Conservation (phyloP, 1,140 invertebrate genomes). For the Diorhabda elongata region DNA sequence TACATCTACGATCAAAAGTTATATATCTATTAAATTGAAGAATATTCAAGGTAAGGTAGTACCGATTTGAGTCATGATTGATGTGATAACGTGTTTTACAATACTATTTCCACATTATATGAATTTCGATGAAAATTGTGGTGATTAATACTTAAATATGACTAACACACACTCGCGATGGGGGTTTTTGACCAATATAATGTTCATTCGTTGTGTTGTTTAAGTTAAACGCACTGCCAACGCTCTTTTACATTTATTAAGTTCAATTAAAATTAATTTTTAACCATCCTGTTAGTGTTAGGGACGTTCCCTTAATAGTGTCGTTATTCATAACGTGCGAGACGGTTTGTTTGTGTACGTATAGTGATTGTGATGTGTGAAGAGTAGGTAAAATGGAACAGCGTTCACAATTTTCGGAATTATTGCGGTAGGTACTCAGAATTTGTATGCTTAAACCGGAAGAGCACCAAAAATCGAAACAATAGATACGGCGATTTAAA, state of each 20-base stretch:
- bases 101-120: constrained; percentile 16
- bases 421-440: constrained; percentile 32
- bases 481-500: too few species aligned
- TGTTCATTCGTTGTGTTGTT: constrained; percentile 24
- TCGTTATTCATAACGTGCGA: constrained; percentile 14
- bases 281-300: constrained; percentile 39
- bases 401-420: constrained; percentile 35
- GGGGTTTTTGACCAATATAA: constrained; percentile 18
- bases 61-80: constrained; percentile 3
- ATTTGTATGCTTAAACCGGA: too few species aligned
- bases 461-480: too few species aligned
- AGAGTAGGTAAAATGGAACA: constrained; percentile 25
- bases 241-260: constrained; percentile 28
- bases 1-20: too few species aligned
- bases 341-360: constrained; percentile 8
- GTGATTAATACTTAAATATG: constrained; percentile 26
- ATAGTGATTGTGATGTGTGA: constrained; percentile 1
- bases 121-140: constrained; percentile 16
- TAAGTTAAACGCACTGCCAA: constrained; percentile 17
- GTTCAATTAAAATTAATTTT: constrained; percentile 44
- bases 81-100: constrained; percentile 5
- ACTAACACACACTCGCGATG: constrained; percentile 18
- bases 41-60: constrained; percentile 9
- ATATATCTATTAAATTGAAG: neutral
- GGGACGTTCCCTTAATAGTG: constrained; percentile 28